Percentiles rank a stretch among this genome's conserved stretches.
phyloP scores from a whole-genome alignment of 2,113 vertebrate genomes.

The Sylvietta virens region DNA sequence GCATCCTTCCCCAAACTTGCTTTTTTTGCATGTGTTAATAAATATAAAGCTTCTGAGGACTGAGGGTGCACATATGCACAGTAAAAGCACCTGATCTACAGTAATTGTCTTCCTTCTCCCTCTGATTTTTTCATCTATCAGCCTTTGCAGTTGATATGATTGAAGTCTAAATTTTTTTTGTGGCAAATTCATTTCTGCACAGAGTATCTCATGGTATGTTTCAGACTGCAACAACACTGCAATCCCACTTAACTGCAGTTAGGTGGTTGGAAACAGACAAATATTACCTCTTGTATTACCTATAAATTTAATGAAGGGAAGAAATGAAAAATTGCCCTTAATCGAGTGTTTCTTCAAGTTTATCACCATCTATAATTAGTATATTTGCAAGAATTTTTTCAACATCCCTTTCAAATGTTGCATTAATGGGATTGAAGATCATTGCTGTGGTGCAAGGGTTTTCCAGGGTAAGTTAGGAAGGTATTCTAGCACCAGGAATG shows the following conservation, averaged over 20 bases:
- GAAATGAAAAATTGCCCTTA: background rate
- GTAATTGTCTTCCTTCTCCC: background rate
- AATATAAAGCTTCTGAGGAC: background rate
- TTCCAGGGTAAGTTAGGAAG: background rate
- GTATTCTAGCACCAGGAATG: background rate
- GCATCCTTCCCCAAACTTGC: background rate
- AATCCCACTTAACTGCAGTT: background rate
- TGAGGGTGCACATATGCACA: too few relatives aligned
- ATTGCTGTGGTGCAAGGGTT: background rate
- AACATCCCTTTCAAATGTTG: background rate
- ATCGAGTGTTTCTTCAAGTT: background rate
- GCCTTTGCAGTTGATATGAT: background rate
- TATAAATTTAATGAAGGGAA: background rate
- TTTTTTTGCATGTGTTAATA: background rate
- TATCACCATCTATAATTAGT: background rate
- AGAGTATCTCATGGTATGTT: background rate
- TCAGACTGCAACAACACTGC: background rate
- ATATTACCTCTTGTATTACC: background rate
- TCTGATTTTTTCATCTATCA: background rate
- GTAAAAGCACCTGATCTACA: background rate
- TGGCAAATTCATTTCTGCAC: background rate
- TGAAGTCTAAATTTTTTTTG: background rate
- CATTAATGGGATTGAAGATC: background rate
- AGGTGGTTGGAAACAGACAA: background rate
- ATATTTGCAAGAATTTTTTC: background rate